Base-by-base conservation (phyloP, 2,888 invertebrate genomes). In the Megaustenia siamemsis region DNA sequence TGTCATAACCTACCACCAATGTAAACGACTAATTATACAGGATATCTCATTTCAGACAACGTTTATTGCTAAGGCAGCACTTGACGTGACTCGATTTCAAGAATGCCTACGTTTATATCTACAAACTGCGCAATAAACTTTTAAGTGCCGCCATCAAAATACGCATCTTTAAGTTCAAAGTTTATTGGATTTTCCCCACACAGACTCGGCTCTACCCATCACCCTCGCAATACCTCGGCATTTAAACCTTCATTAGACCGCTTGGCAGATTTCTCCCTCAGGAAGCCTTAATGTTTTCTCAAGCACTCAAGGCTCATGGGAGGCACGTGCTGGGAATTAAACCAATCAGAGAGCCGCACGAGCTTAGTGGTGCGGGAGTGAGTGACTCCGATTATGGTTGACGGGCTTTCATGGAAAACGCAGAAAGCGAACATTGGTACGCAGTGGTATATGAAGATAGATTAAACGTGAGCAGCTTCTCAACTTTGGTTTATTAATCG, bases 251-350 rank as follows among this genome's bases (percentile, higher is more conserved):
- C 56, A 56, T n/a, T 18, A 77, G 8, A 45, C 40, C 60, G 56
- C 56, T n/a, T n/a, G 56, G 24, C 56, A 60, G 60, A 56, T 28
- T 60, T 60, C n/a, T 40, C n/a, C 40, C 28, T 15, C 60, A 69
- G 76, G 76, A 77, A 77, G 60, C 38, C 35, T 24, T 77, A 77
- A 77, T 77, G 76, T 56, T 8, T 56, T 77, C 60, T 77, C 56
- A 77, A 77, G 76, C 38, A 77, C 76, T 77, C 38, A 0, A n/a
- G 76, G 56, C 53, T 56, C 45, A 38, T 6, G 32, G 40, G 56
- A 32, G 10, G 76, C 76, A 77, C 76, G 76, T 77, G 76, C 76
- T 77, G 76, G 38, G 76, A 56, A 77, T 77, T 77, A 77, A 77
- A 38, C 60, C 76, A 77, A 77, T 77, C 76, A 77, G 56, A 60